Evolutionary conservation across 2,888 invertebrate genomes (phyloP).

Genomic region (Phaonia tiefii): DNA sequence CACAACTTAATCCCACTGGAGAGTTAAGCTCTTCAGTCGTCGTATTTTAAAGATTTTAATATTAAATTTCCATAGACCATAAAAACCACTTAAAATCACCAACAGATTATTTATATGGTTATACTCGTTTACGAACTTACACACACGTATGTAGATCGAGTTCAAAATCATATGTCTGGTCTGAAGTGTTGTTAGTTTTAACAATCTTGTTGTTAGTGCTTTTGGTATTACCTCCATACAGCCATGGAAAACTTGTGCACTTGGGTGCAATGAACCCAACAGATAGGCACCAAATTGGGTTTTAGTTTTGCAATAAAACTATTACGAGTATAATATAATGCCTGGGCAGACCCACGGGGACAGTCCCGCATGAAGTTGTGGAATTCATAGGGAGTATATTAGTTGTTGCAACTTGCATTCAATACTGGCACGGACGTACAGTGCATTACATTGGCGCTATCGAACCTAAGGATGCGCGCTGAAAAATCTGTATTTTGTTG

Average conservation of each 20-base stretch:
- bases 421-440: too few relatives aligned
- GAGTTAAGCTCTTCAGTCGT: not conserved
- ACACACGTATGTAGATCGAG: not conserved
- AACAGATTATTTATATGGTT: conserved; percentile 56
- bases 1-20: conserved; percentile 12
- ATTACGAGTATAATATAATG: not conserved
- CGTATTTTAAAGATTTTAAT: conserved; percentile 14
- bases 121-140: not conserved
- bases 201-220: conserved; percentile 8
- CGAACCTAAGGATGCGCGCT: too few relatives aligned
- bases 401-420: too few relatives aligned
- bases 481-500: too few relatives aligned
- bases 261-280: conserved; percentile 13
- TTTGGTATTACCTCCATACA: not conserved
- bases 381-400: too few relatives aligned
- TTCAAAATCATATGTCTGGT: not conserved
- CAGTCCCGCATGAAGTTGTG: too few relatives aligned
- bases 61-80: not conserved
- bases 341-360: too few relatives aligned
- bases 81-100: conserved; percentile 59
- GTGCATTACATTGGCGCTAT: too few relatives aligned
- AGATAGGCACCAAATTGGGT: too few relatives aligned
- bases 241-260: not conserved
- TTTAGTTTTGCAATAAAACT: not conserved
- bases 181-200: conserved; percentile 7